phyloP scores from a whole-genome alignment of 2,888 invertebrate species.

The Diaphora mendica region DNA sequence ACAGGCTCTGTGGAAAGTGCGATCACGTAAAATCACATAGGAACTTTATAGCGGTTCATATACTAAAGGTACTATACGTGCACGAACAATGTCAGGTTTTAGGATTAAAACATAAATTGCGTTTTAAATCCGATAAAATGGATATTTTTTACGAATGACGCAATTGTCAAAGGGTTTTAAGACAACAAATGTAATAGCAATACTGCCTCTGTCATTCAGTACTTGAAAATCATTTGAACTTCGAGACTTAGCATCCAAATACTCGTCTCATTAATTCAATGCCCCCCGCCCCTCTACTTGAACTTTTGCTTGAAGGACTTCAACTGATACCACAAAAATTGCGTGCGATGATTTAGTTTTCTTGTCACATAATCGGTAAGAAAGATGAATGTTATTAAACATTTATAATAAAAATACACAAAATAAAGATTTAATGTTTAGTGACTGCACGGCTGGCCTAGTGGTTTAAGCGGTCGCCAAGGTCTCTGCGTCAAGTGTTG shows the following conservation, averaged over 20 bases:
- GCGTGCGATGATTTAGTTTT: too few relatives aligned
- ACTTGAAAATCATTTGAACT: too few relatives aligned
- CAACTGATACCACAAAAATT: too few relatives aligned
- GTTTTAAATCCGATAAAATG: neutral
- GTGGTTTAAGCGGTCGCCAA: too few relatives aligned
- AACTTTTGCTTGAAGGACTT: too few relatives aligned
- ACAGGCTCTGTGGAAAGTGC: neutral
- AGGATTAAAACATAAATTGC: neutral
- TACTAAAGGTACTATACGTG: neutral
- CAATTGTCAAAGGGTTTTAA: neutral
- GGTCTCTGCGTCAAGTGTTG: too few relatives aligned
- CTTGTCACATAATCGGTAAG: too few relatives aligned
- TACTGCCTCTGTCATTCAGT: too few relatives aligned
- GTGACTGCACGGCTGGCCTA: too few relatives aligned
- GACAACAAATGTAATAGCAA: too few relatives aligned
- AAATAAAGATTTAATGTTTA: neutral
- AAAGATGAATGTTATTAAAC: neutral
- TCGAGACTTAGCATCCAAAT: too few relatives aligned
- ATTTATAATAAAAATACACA: neutral
- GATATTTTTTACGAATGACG: neutral
- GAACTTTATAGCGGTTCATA: neutral
- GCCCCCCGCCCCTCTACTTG: too few relatives aligned
- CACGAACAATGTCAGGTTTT: neutral
- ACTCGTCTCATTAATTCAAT: neutral
- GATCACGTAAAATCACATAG: slow-evolving; percentile 1